Evolutionary conservation across 2,797 vertebrate genomes (phyloP), one percentile per base, ranked within the genome.

Genomic region (Leucoraja ocellata): DNA sequence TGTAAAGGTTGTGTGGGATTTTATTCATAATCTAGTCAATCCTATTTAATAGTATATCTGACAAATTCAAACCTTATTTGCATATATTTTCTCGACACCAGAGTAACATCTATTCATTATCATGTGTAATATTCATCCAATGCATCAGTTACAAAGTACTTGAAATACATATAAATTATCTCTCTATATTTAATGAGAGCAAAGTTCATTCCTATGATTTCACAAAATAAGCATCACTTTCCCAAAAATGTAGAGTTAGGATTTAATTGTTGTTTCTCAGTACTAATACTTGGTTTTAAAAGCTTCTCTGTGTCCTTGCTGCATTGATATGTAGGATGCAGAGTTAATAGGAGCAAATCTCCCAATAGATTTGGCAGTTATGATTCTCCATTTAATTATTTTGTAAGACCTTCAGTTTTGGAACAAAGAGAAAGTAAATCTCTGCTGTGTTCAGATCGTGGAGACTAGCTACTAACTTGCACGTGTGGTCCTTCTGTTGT

Each of bases 11-110:
- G 90, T 76, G 36, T 92, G 90, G 90, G 46, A 74, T 76, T 92
- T 39, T 39, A 92, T 92, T 92, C 90, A 92, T 74, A 92, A 92
- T 92, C 68, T 76, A 92, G 90, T 92, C 65, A 92, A 92, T 92
- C 36, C 90, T 92, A 73, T 71, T 92, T 92, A 92, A 92, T 92
- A 54, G 90, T 92, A 25, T 74, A 74, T 54, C 90, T 76, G 23
- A 74, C 46, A 92, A 92, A 76, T 92, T 54, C 90, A 76, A 13
- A 92, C 54, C 90, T 28, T 92, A 92, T 76, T 92, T 92, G 90
- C 90, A 92, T 92, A 54, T 76, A 74, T 92, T 74, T 91, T 92
- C 90, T 54, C 74, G 73, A 32, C 90, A 54, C 90, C 90, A 74
- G 90, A 74, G 90, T 71, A 54, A 92, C 71, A 74, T 46, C 39